phyloP scores from a whole-genome alignment of 2,888 invertebrate species.

The Alloscopus bannaensis region DNA sequence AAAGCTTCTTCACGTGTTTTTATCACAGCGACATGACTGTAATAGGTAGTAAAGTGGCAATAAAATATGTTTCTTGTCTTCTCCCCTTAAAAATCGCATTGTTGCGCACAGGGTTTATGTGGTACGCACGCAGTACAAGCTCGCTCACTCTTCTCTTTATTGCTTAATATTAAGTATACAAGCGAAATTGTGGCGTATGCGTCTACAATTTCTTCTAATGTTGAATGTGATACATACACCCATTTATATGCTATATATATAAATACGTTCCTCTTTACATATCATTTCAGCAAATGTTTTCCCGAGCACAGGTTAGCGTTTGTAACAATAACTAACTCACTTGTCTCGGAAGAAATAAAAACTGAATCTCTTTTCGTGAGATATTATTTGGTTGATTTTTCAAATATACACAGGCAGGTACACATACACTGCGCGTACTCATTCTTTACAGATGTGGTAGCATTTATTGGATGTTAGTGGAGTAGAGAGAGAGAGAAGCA shows the following conservation, averaged over 20 bases:
- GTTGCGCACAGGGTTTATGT: constrained; percentile 45
- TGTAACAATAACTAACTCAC: constrained; percentile 56
- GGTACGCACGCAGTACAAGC: too few relatives aligned
- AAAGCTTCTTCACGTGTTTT: constrained; percentile 4
- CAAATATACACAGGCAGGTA: too few relatives aligned
- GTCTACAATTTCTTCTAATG: too few relatives aligned
- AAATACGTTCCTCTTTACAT: too few relatives aligned
- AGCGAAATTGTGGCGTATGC: too few relatives aligned
- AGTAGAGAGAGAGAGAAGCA: background rate
- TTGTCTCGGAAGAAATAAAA: constrained; percentile 41
- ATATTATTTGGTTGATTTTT: constrained; percentile 33
- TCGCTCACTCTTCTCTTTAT: too few relatives aligned
- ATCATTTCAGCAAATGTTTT: background rate
- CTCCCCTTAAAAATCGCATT: constrained; percentile 53
- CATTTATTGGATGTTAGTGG: constrained; percentile 2
- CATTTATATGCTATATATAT: too few relatives aligned
- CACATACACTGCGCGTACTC: too few relatives aligned
- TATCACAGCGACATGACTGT: constrained; percentile 54
- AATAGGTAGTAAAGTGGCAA: constrained; percentile 58
- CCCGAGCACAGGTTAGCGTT: constrained; percentile 52
- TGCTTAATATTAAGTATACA: too few relatives aligned
- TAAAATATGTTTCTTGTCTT: constrained; percentile 58
- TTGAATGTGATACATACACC: too few relatives aligned
- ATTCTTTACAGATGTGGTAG: too few relatives aligned
- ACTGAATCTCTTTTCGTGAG: constrained; percentile 43